Base-by-base conservation (phyloP, 2,888 invertebrate genomes). In the Cetonia aurata region DNA sequence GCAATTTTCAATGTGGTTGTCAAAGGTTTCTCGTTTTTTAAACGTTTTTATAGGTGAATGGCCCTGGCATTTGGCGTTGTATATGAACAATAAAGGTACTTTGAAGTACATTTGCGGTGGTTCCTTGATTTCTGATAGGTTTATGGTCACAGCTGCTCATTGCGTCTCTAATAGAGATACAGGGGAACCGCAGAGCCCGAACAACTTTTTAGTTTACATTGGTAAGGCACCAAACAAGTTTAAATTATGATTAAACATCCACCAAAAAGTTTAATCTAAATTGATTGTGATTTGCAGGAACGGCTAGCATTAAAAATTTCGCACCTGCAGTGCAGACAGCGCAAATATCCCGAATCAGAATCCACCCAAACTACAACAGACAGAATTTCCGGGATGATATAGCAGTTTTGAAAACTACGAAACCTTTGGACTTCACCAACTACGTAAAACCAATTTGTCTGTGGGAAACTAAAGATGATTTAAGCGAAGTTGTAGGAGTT, bases 61-160 rank as follows among this genome's bases (percentile, higher is more conserved):
- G 73, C 91, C 91, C 0, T 91, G 91, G 91, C 91, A 91, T 80
- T 88, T 88, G 17, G 91, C 91, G 0, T 79, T 91, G 0, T 91
- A 90, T 79, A 87, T 78, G 19, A 76, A 77, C 12, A 81, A 81
- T 70, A 84, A 83, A 6, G 77, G 80, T 19, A 80, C 84, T 72
- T 72, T 85, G 52, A 87, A 86, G 70, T 91, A 90, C 83, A 89
- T 88, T 65, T 91, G 91, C 77, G 91, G 91, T 0, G 90, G 89
- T 0, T 89, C 89, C 0, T 84, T 91, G 37, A 86, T 91, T 6
- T 85, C 88, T 0, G 84, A 84, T 71, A 81, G 80, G 17, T 87
- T 88, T 78, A 85, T 90, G 31, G 80, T 91, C 75, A 91, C 91
- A 10, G 90, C 90, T 0, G 91, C 90, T 0, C 90, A 90, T 82